A percentile compares a stretch with the other conserved stretches of the same genome.
Evolutionary conservation across 2,113 vertebrate genomes (phyloP).

Genomic region (Puffinus mauretanicus): DNA sequence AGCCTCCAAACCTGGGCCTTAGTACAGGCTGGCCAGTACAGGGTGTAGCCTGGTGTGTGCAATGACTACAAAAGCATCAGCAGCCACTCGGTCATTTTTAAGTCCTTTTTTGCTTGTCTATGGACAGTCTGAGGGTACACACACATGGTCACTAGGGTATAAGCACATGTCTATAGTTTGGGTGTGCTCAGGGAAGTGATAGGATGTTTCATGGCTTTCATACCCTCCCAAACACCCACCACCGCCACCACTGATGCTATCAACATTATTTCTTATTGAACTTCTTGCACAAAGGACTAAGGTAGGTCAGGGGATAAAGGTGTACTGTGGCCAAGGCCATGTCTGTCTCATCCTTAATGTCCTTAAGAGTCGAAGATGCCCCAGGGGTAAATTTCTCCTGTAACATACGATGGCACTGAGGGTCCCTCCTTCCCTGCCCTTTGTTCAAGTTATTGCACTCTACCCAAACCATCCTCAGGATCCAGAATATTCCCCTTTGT

Average conservation of each 20-base stretch:
- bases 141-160: neutral
- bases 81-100: neutral
- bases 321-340: neutral
- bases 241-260: neutral
- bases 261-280: neutral
- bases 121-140: neutral
- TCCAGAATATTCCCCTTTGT: neutral
- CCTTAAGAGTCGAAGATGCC: neutral
- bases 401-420: neutral
- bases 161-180: neutral
- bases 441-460: neutral
- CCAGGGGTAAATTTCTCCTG: neutral
- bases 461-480: neutral
- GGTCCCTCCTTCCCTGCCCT: neutral
- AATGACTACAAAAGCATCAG: neutral
- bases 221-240: neutral
- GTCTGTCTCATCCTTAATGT: neutral
- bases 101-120: neutral
- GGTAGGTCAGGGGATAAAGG: neutral
- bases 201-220: neutral
- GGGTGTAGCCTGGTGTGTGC: neutral
- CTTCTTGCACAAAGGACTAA: neutral
- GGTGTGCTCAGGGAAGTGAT: neutral
- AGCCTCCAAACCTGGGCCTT: neutral
- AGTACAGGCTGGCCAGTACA: neutral